These are phyloP conservation scores for pig (Sus scrofa) DNA, from an alignment of 2,113 vertebrate species.

Conservation along the genomic window T2T-Sscrofa CM000829.6:56239501-56240000, in stretches of 20 bases:
- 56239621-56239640: conserved; percentile 33
- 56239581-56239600: background rate
- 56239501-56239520: background rate
- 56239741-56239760: background rate
- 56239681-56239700: background rate
- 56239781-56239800: background rate
- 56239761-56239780: background rate
- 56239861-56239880: background rate
- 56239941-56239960: background rate
- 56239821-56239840: background rate
- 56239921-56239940: background rate
- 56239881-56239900: background rate
- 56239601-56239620: background rate
- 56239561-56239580: background rate
- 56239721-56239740: conserved; percentile 4
- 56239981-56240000: background rate
- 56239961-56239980: background rate
- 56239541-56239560: background rate
- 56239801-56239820: background rate
- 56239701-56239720: background rate
- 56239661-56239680: background rate
- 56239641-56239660: background rate
- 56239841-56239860: conserved; percentile 8
- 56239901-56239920: background rate
- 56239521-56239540: background rate